phyloP scores from a whole-genome alignment of 2,797 vertebrate species.

The Strix occidentalis region DNA sequence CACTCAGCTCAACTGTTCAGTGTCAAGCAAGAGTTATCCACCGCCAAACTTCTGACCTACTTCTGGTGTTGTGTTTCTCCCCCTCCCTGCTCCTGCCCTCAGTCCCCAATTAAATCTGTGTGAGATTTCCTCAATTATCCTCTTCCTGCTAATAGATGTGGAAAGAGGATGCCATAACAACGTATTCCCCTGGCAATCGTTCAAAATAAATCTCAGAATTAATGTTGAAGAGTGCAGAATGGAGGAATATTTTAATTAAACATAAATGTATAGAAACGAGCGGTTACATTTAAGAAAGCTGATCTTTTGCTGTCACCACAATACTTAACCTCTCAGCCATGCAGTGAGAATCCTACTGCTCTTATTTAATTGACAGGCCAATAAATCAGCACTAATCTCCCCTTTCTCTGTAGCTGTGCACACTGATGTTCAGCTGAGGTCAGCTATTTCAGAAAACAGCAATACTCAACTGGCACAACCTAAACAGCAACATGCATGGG shows the following conservation, averaged over 20 bases:
- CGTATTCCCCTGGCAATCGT: conserved; percentile 41
- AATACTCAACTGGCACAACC: background rate
- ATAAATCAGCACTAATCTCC: conserved; percentile 39
- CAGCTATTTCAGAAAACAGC: background rate
- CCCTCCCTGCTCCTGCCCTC: background rate
- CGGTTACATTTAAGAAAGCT: background rate
- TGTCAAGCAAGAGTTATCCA: background rate
- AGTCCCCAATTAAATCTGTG: conserved; percentile 55
- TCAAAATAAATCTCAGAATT: conserved; percentile 49
- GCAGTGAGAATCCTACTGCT: background rate
- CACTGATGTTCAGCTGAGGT: conserved; percentile 19
- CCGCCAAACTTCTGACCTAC: background rate
- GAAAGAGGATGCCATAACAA: conserved; percentile 57
- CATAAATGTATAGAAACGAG: background rate
- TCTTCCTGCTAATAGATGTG: conserved; percentile 58
- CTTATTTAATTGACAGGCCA: conserved; percentile 39
- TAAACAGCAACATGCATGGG: background rate
- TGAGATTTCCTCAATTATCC: conserved; percentile 62
- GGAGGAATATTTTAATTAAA: conserved; percentile 56
- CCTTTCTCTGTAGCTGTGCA: background rate
- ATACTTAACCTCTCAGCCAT: background rate
- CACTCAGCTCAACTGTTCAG: background rate
- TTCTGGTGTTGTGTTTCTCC: background rate
- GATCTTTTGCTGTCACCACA: conserved; percentile 1
- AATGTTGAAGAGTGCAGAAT: conserved; percentile 12